Evolutionary conservation across 2,797 vertebrate species (phyloP).

Genomic region (Argyrosomus regius): DNA sequence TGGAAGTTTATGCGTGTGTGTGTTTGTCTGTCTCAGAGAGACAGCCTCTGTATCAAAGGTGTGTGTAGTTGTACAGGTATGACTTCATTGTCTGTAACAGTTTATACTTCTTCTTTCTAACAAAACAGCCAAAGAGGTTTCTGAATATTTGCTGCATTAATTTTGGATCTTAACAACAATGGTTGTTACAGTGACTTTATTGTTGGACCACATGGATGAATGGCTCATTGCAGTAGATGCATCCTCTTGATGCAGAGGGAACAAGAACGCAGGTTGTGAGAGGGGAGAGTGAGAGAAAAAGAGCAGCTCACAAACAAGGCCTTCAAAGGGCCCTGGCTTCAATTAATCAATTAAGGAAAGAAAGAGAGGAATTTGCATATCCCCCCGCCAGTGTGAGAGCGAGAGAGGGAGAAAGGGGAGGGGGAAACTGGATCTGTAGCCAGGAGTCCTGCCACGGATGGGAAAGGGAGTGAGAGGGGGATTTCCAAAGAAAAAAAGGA

Average conservation of each 20-base stretch:
- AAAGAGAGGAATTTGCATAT: constrained; percentile 87
- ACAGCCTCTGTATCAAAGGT: background rate
- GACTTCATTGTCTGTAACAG: background rate
- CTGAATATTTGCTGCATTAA: background rate
- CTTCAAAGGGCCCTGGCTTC: constrained; percentile 83
- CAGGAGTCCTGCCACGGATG: constrained; percentile 84
- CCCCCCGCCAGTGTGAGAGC: constrained; percentile 72
- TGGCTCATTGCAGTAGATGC: constrained; percentile 47
- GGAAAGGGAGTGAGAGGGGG: constrained; percentile 77
- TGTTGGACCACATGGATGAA: constrained; percentile 36
- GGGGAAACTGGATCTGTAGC: constrained; percentile 70
- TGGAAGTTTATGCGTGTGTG: background rate
- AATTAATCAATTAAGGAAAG: constrained; percentile 89
- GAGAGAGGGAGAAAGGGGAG: constrained; percentile 39
- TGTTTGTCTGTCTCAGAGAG: background rate
- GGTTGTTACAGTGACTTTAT: constrained; percentile 34
- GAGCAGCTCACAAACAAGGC: constrained; percentile 78
- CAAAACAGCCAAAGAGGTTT: background rate
- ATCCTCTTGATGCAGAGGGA: constrained; percentile 47
- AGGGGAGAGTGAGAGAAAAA: constrained; percentile 49
- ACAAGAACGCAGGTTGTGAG: constrained; percentile 72
- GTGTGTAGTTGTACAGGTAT: constrained; percentile 11
- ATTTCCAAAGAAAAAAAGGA: constrained; percentile 78
- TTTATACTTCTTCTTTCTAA: background rate
- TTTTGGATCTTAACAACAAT: constrained; percentile 7